Evolutionary conservation across 2,888 invertebrate genomes (phyloP), one percentile per base, ranked within the genome.

Genomic region (Melanchra persicariae): DNA sequence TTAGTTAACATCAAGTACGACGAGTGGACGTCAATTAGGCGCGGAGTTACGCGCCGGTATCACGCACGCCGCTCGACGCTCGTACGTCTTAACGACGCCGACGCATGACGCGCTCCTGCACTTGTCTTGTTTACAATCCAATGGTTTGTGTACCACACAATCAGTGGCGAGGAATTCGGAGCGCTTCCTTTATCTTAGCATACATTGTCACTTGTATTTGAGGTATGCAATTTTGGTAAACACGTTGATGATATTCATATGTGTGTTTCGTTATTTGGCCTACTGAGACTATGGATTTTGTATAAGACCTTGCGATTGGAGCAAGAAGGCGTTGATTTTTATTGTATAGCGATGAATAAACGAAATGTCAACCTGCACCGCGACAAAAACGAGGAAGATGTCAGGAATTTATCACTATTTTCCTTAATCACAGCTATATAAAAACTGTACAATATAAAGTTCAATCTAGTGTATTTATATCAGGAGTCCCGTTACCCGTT

Each of bases 121-220:
- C 81, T 76, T 69, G 78, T 37, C 63, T 61, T 82, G 81, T 84
- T 81, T 83, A 72, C 75, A 64, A 62, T 69, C 1, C 34, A 55
- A 24, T 54, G 63, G 47, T 70, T 43, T 67, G 68, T 76, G 63
- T 74, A 58, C 57, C n/a, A 68, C 52, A 69, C 80, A 77, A 82
- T 74, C 77, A 77, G 58, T 59, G 51, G 52, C n/a, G 45, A 57
- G 82, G 83, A 77, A 87, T 87, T 72, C 68, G 54, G 73, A 81
- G 70, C 71, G 61, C 64, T 73, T 70, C 74, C 79, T 77, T 74
- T 81, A 83, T 78, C 74, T 64, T 24, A 51, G 58, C 26, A 37
- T 22, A 51, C 61, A 67, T 68, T 54, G 47, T 34, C n/a, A 45
- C 51, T 37, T 37, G 51, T 70, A 65, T 63, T 57, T 57, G 66